A percentile compares a stretch with the other conserved stretches of the same genome.
Evolutionary conservation across 37 sponge, comb jelly and placozoan genomes (phyloP).

Genomic region (Haliclona indistincta): DNA sequence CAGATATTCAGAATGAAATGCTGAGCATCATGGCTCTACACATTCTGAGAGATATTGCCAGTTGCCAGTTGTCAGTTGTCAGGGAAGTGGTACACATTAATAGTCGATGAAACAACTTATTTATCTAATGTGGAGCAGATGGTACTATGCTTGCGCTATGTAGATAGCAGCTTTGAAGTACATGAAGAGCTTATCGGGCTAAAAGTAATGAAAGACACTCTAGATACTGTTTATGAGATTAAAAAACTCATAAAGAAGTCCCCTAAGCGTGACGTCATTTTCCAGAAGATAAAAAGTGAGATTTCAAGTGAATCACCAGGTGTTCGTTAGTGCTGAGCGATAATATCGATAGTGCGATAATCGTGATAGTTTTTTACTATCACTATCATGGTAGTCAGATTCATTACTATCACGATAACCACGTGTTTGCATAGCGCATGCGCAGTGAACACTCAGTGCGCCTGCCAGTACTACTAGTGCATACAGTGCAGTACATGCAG

Average conservation of each 20-base stretch:
- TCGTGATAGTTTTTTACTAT: no score
- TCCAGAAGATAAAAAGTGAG: conserved; percentile 40
- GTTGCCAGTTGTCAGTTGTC: no score
- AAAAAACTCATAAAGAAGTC: conserved; percentile 59
- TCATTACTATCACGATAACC: no score
- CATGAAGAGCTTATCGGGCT: conserved; percentile 41
- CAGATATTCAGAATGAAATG: conserved; percentile 52
- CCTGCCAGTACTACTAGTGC: no score
- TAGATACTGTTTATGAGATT: conserved; percentile 58
- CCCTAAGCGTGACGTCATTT: conserved; percentile 48
- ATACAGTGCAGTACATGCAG: no score
- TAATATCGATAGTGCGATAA: conserved; percentile 58
- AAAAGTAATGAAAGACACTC: conserved; percentile 29
- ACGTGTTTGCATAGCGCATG: no score
- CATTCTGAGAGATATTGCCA: conserved; percentile 34
- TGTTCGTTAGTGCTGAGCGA: conserved; percentile 50
- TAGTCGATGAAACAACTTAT: conserved; percentile 60
- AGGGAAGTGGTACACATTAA: conserved; percentile 52
- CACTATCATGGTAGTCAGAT: no score
- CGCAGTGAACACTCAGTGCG: no score
- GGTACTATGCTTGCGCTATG: conserved; percentile 48
- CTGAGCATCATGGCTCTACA: conserved; percentile 36
- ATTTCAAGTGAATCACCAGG: conserved; percentile 44
- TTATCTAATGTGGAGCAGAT: conserved; percentile 48
- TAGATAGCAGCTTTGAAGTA: conserved; percentile 35